phyloP scores from a whole-genome alignment of 2,888 invertebrate genomes.

The Frankliniella intonsa region DNA sequence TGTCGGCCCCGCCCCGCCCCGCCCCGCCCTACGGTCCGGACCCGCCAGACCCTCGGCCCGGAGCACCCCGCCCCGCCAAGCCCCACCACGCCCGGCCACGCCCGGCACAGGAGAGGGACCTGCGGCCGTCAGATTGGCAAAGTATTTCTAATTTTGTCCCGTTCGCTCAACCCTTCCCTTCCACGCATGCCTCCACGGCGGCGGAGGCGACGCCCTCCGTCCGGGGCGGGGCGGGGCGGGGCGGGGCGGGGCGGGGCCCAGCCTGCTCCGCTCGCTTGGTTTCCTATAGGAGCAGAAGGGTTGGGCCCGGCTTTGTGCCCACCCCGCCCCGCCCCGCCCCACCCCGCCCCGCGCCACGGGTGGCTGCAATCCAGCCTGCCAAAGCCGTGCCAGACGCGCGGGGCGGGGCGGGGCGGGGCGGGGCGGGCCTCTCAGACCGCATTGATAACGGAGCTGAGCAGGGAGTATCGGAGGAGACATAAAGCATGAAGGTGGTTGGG shows the following conservation, averaged over 20 bases:
- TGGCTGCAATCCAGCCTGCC: background rate
- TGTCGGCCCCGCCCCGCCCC: too few relatives aligned
- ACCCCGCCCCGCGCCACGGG: too few relatives aligned
- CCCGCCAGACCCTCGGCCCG: background rate
- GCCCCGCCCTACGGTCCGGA: too few relatives aligned
- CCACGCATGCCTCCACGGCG: background rate
- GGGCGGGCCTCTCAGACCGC: background rate
- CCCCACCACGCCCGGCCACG: background rate
- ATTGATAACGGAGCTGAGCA: background rate
- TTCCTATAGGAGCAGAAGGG: too few relatives aligned
- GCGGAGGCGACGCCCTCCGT: too few relatives aligned
- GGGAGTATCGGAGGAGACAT: too few relatives aligned
- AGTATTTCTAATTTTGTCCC: constrained; percentile 7
- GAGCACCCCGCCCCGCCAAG: background rate
- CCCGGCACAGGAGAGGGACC: background rate
- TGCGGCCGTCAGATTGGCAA: background rate
- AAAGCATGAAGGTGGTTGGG: too few relatives aligned
- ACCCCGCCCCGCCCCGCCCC: too few relatives aligned
- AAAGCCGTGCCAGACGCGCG: background rate
- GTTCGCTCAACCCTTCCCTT: background rate
- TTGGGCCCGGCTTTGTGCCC: background rate
- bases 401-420: too few relatives aligned
- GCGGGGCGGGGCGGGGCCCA: too few relatives aligned
- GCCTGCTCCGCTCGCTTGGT: background rate
- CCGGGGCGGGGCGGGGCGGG: too few relatives aligned